Evolutionary conservation across 1,140 invertebrate species (phyloP).

Genomic region (Phocides pigmalion): DNA sequence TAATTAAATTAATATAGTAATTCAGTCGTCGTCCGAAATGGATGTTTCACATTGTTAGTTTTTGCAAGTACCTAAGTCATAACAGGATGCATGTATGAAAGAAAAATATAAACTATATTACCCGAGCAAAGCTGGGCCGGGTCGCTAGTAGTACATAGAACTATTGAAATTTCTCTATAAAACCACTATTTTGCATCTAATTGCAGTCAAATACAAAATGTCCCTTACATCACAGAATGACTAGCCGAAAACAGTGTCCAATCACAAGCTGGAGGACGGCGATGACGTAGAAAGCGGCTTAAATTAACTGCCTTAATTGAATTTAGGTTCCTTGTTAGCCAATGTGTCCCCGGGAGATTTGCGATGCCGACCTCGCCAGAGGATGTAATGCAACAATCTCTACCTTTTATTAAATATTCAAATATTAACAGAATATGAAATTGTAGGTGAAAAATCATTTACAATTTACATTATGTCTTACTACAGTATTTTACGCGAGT

Average conservation of each 20-base stretch:
- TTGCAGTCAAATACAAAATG: slow-evolving; percentile 4
- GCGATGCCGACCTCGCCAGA: slow-evolving; percentile 24
- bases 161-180: too few relatives aligned
- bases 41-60: too few relatives aligned
- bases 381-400: slow-evolving; percentile 44
- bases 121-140: too few relatives aligned
- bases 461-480: too few relatives aligned
- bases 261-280: slow-evolving; percentile 55
- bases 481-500: too few relatives aligned
- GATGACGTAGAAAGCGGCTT: slow-evolving; percentile 72
- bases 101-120: too few relatives aligned
- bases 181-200: not conserved
- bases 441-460: not conserved
- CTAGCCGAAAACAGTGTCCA: slow-evolving; percentile 54
- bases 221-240: slow-evolving; percentile 20
- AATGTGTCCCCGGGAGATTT: slow-evolving; percentile 63
- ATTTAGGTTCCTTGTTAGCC: slow-evolving; percentile 78
- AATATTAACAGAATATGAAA: slow-evolving; percentile 6
- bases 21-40: too few relatives aligned
- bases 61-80: too few relatives aligned
- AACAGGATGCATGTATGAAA: too few relatives aligned
- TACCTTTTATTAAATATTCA: slow-evolving; percentile 19
- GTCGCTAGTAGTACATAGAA: too few relatives aligned
- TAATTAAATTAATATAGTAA: too few relatives aligned
- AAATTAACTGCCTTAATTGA: slow-evolving; percentile 83